These are phyloP conservation scores for Pecten maximus DNA, from an alignment of 2,888 invertebrate species.

Conservation along the genomic window DNA sequence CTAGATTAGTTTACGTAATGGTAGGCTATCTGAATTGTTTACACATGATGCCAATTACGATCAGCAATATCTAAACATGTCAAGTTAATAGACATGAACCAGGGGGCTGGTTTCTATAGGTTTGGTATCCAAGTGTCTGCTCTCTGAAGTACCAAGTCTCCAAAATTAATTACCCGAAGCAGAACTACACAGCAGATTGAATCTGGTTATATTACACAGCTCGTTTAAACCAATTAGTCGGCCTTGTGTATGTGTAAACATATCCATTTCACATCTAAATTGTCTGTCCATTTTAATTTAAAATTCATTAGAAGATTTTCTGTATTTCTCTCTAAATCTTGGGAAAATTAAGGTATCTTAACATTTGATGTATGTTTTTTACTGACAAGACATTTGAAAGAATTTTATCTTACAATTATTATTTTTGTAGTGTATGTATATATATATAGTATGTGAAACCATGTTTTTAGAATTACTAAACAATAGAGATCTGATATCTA, in stretches of 20 bases:
- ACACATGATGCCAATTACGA: not conserved
- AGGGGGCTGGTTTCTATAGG: not conserved
- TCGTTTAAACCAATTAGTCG: conserved; percentile 8
- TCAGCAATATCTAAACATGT: not conserved
- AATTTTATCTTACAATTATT: not conserved
- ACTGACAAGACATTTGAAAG: not conserved
- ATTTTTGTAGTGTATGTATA: not conserved
- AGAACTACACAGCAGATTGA: not conserved
- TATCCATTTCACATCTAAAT: not conserved
- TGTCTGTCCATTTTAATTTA: not conserved
- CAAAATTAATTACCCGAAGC: not conserved
- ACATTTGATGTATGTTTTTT: not conserved
- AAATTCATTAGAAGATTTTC: not conserved
- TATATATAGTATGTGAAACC: not conserved
- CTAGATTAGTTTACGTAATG: not conserved
- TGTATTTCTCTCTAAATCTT: not conserved
- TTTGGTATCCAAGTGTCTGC: not conserved
- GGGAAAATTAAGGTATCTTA: not conserved
- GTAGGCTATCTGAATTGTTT: not conserved
- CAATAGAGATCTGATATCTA: not conserved
- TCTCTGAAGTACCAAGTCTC: not conserved
- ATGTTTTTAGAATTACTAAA: not conserved
- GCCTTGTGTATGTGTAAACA: not conserved
- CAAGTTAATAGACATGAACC: not conserved
- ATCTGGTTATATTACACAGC: not conserved